These are phyloP conservation scores for Mizuhopecten yessoensis DNA, from an alignment of 1,140 invertebrate genomes.

Conservation along the genomic window DNA sequence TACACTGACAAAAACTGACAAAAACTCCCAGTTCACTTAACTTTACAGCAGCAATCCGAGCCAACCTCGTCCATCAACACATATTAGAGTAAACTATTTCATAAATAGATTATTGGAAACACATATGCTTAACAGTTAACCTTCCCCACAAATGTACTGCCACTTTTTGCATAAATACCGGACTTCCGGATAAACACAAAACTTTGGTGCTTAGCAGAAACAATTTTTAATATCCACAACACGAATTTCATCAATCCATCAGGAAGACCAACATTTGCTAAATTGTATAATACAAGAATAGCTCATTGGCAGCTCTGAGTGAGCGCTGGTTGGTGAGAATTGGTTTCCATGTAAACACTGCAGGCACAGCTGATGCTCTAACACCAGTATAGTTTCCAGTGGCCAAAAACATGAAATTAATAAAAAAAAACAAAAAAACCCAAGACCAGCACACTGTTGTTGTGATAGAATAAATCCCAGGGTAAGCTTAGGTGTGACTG, in stretches of 20 bases:
- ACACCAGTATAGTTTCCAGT: neutral
- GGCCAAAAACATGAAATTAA: neutral
- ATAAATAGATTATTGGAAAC: neutral
- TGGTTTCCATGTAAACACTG: neutral
- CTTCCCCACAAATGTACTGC: neutral
- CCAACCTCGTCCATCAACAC: neutral
- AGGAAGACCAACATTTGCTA: neutral
- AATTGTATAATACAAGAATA: neutral
- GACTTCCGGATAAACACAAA: neutral
- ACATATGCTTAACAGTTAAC: neutral
- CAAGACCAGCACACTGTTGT: neutral
- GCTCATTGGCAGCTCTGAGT: neutral
- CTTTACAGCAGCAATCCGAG: neutral
- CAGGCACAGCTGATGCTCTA: neutral
- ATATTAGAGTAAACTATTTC: conserved; percentile 18
- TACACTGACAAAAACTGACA: neutral
- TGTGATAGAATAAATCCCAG: neutral
- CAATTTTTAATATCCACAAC: neutral
- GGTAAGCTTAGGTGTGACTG: neutral
- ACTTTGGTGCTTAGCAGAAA: too few relatives aligned
- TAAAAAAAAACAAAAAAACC: neutral
- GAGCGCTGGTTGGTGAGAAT: neutral
- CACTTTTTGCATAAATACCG: neutral
- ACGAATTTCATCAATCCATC: neutral
- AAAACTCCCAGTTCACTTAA: neutral